Evolutionary conservation across 2,113 vertebrate genomes (phyloP), one percentile per base, ranked within the genome.

Genomic region (Rutilus rutilus): DNA sequence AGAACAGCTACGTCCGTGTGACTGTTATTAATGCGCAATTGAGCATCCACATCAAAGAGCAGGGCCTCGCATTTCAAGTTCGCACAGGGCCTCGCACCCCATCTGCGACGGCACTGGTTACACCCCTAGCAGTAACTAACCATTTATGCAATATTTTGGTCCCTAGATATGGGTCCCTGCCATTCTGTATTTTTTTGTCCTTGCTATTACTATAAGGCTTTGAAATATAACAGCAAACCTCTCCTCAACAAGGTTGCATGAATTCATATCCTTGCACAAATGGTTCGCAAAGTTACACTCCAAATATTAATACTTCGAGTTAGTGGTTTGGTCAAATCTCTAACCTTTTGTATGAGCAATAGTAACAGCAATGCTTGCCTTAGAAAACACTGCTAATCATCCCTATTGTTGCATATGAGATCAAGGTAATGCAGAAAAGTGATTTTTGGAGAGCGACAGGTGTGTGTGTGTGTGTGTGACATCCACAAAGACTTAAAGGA

Each of bases 401-500:
- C 4, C 19, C 47, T 33, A 54, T 54, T 77, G 75, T 54, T 62
- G 77, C 23, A 42, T 54, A 57, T 71, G 77, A 80, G 50, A 27
- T 33, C 27, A 54, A 57, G 50, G 52, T 60, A 60, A 69, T 42
- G 50, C 76, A 15, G 23, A 54, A 64, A 86, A 76, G 73, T 36
- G 77, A 80, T 57, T 42, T 80, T 78, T 86, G 17, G 59, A 62
- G 82, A 81, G 69, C 21, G 57, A 39, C 36, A 69, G 15, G 80
- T 86, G 85, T 67, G 83, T 83, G 39, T 42, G 39, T 42, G 39
- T 39, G 39, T 42, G 52, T 45, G 21, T 88, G 84, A 86, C 85
- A 89, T 88, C 84, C 73, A 86, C 86, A 85, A 83, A 75, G 82
- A 85, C 85, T 89, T 88, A 87, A 89, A 79, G 54, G 57, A 71